Evolutionary conservation across 2,888 invertebrate genomes (phyloP).

Genomic region (Meganola albula): DNA sequence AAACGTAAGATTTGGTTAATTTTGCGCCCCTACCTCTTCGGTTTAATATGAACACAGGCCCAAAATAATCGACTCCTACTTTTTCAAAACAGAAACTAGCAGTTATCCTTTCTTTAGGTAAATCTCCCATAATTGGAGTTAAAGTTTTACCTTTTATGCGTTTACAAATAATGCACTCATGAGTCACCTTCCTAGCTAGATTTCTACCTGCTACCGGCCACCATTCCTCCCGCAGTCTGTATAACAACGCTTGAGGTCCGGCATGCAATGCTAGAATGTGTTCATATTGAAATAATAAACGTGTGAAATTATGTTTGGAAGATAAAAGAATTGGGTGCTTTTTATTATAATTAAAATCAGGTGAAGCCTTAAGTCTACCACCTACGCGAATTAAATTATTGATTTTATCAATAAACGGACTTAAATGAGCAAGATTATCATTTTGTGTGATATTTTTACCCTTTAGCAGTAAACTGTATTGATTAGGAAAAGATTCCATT

Average conservation of each 20-base stretch:
- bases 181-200: constrained; percentile 2
- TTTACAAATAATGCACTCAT: constrained; percentile 1
- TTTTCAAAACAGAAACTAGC: background rate
- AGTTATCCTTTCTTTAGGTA: background rate
- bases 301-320: constrained; percentile 4
- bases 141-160: constrained; percentile 2
- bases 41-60: constrained; percentile 1
- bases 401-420: constrained; percentile 3
- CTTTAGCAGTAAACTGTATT: background rate
- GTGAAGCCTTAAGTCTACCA: background rate
- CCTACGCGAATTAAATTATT: constrained; percentile 2
- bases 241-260: constrained; percentile 3
- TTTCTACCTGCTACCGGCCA: constrained; percentile 3
- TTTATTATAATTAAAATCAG: background rate
- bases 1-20: background rate
- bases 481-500: constrained; percentile 1
- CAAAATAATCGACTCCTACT: constrained; percentile 4
- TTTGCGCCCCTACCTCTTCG: no score
- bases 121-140: constrained; percentile 1
- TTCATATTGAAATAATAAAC: constrained; percentile 2
- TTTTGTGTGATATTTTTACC: no score
- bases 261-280: constrained; percentile 1
- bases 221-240: constrained; percentile 3
- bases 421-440: no score
- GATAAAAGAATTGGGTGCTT: constrained; percentile 1